These are phyloP conservation scores for Phalanger gymnotis DNA, from an alignment of 2,797 vertebrate genomes.

Conservation along the genomic window DNA sequence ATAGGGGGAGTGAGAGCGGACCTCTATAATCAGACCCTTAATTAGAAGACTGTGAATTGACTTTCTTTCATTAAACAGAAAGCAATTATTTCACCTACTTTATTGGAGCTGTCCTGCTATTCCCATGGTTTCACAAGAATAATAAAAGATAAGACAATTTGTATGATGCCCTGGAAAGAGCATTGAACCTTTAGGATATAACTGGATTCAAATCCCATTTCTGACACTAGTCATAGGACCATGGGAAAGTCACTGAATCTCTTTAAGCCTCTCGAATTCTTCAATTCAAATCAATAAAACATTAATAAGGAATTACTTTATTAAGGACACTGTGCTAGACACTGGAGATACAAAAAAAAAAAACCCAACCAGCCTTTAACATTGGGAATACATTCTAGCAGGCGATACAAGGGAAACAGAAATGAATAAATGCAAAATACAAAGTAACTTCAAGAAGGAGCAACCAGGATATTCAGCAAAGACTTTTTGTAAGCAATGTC, in stretches of 20 bases:
- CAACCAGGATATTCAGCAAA: not conserved
- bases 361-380: not conserved
- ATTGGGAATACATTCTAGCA: not conserved
- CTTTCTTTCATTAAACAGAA: not conserved
- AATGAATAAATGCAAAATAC: not conserved
- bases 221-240: not conserved
- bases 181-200: not conserved
- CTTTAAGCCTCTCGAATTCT: not conserved
- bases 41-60: not conserved
- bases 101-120: not conserved
- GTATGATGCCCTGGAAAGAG: not conserved
- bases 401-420: not conserved
- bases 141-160: not conserved
- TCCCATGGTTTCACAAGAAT: not conserved
- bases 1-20: not conserved
- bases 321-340: not conserved
- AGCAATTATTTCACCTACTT: not conserved
- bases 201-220: not conserved
- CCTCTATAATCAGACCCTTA: not conserved
- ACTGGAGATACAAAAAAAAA: not conserved
- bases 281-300: not conserved
- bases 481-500: not conserved
- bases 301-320: not conserved
- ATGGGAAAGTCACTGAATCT: not conserved
- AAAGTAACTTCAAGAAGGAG: not conserved